Evolutionary conservation across 1,140 invertebrate species (phyloP), one percentile per base, ranked within the genome.

Genomic region (Drosophila simulans): DNA sequence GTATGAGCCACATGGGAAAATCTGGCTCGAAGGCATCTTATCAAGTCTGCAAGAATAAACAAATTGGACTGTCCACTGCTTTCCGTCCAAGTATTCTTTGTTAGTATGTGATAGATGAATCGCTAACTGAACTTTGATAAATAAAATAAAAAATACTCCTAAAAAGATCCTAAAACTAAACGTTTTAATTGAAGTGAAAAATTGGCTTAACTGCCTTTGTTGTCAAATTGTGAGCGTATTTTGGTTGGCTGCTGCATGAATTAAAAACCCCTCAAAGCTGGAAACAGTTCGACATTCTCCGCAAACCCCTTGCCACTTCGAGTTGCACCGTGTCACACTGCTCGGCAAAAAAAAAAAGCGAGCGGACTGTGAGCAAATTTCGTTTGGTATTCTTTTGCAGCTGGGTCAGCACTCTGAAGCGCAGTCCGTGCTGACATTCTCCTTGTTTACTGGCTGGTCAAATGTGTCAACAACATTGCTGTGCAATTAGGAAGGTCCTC

Each of bases 401-500:
- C 58, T 46, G 40, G 68, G 49, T 77, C 68, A 82, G 79, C 73
- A 77, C 49, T 78, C 52, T 46, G 40, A 40, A 39, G 43, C 20
- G 37, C 27, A 58, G 59, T 75, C 60, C 58, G 48, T 60, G 64
- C 70, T 83, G 75, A 70, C 70, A 20, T 20, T 27, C 42, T 62
- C 66, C 75, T 55, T 77, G 62, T 77, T 66, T 74, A 57, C 57
- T 40, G 42, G 37, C 25, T 42, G 46, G 40, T 53, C 43, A 74
- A 79, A 80, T 65, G 76, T 69, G 81, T 85, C 77, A 80, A 77
- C 72, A 80, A 70, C 70, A 65, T 63, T 45, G 71, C 63, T 54
- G 46, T 48, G 57, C 77, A 85, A 80, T 85, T 85, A 85, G 64
- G 48, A 66, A 62, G 60, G 51, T 63, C 45, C 57, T 62, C 46